phyloP scores from a whole-genome alignment of 2,797 vertebrate genomes.

The Alfaro cultratus region DNA sequence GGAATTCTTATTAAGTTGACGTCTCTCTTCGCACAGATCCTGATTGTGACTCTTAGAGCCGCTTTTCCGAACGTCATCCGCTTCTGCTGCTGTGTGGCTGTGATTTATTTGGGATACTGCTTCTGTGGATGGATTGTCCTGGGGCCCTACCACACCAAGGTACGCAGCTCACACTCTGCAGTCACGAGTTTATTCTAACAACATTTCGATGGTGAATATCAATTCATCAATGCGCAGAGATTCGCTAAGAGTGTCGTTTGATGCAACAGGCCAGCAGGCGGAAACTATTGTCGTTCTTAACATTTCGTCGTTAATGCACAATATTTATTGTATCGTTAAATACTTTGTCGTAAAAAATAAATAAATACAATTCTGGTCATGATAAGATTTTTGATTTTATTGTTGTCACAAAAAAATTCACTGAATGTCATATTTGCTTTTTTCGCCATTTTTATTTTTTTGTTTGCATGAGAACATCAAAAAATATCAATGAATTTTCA shows the following conservation, averaged over 20 bases:
- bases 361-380: too few relatives aligned
- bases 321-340: too few relatives aligned
- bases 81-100: constrained; percentile 92
- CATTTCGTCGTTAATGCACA: too few relatives aligned
- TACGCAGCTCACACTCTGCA: constrained; percentile 46
- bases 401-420: too few relatives aligned
- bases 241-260: not conserved
- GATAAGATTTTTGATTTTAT: too few relatives aligned
- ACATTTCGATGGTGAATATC: not conserved
- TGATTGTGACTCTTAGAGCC: constrained; percentile 90
- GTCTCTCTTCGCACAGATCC: constrained; percentile 78
- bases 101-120: constrained; percentile 95
- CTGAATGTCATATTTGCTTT: too few relatives aligned
- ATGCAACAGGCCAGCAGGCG: not conserved
- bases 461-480: too few relatives aligned
- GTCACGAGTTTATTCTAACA: not conserved
- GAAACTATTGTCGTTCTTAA: too few relatives aligned
- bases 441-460: too few relatives aligned
- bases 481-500: too few relatives aligned
- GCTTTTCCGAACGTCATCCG: constrained; percentile 93
- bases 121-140: constrained; percentile 97
- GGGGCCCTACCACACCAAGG: constrained; percentile 93
- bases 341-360: too few relatives aligned
- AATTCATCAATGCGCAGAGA: not conserved
- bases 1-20: not conserved